Conservation (phyloP, 1,140 invertebrate species). For the Scaptomyza hsui region DNA sequence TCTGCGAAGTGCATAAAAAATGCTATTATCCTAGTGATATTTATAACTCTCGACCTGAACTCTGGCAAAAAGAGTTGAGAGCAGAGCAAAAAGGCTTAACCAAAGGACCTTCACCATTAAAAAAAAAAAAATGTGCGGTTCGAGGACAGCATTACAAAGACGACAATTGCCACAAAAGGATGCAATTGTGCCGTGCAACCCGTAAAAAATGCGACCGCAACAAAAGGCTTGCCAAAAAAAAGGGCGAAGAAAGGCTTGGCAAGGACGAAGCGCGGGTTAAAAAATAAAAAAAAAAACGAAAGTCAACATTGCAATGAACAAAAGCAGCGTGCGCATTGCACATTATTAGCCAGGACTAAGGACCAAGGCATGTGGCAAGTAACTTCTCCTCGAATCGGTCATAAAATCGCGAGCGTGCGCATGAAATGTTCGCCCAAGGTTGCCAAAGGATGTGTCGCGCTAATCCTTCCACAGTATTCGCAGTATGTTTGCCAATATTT, state of each 20-base stretch:
- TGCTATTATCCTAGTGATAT: slow-evolving; percentile 33
- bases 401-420: slow-evolving; percentile 68
- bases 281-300: slow-evolving; percentile 63
- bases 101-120: slow-evolving; percentile 35
- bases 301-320: slow-evolving; percentile 59
- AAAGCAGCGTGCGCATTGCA: slow-evolving; percentile 52
- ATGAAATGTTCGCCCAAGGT: slow-evolving; percentile 39
- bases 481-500: slow-evolving; percentile 74
- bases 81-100: slow-evolving; percentile 78
- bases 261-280: slow-evolving; percentile 41
- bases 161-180: slow-evolving; percentile 62
- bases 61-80: slow-evolving; percentile 60
- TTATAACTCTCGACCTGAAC: slow-evolving; percentile 41
- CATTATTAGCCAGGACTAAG: slow-evolving; percentile 46
- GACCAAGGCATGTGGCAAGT: slow-evolving; percentile 42
- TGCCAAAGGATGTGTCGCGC: slow-evolving; percentile 63
- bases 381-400: slow-evolving; percentile 17
- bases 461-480: slow-evolving; percentile 59
- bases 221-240: slow-evolving; percentile 50
- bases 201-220: slow-evolving; percentile 76
- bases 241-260: slow-evolving; percentile 41
- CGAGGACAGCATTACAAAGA: slow-evolving; percentile 27
- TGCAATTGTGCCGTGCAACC: slow-evolving; percentile 49
- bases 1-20: slow-evolving; percentile 56
- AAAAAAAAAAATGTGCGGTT: slow-evolving; percentile 33